Evolutionary conservation across 2,797 vertebrate genomes (phyloP), one percentile per base, ranked within the genome.

Genomic region (Microtus californicus): DNA sequence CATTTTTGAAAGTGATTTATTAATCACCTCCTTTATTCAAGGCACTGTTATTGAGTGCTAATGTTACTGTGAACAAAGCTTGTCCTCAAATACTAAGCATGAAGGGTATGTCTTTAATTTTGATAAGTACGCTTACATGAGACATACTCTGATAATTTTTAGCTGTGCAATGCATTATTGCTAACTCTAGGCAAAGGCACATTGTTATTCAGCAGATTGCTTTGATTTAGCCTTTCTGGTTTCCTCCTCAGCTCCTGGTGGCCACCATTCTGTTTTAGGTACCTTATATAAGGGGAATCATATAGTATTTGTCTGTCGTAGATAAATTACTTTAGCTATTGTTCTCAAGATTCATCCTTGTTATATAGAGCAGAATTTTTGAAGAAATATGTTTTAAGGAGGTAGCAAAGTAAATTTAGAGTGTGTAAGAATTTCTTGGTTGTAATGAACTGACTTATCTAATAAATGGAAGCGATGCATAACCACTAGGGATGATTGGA

Each of bases 291-390:
- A 87, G 27, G 93, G 80, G 59, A 65, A 29, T 87, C 19, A 40
- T 48, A 17, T 2, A 56, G 21, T 88, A 27, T 65, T 86, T 83
- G 21, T 89, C 40, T 19, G 78, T 74, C 71, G 61, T 51, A 80
- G 54, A 77, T 27, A 59, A 17, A 48, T 89, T 92, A 74, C 45
- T 95, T 97, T 59, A 87, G 80, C 23, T 77, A n/a, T 34, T 85
- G 45, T 83, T 34, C 45, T 93, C 10, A 91, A 9, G 40, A 37
- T 89, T 91, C 40, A 31, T 69, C 40, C 5, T 77, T 89, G 51
- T 92, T 12, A 43, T 1, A 8, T 79, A 81, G 74, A 21, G 79
- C 74, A 80, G 59, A 23, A 76, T 80, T 90, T 90, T 51, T 87
- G 77, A 95, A 65, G 61, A 40, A 79, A 88, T 48, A n/a, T 78